Conservation (phyloP, 1,140 invertebrate genomes). For the Bursaphelenchus mucronatus region DNA sequence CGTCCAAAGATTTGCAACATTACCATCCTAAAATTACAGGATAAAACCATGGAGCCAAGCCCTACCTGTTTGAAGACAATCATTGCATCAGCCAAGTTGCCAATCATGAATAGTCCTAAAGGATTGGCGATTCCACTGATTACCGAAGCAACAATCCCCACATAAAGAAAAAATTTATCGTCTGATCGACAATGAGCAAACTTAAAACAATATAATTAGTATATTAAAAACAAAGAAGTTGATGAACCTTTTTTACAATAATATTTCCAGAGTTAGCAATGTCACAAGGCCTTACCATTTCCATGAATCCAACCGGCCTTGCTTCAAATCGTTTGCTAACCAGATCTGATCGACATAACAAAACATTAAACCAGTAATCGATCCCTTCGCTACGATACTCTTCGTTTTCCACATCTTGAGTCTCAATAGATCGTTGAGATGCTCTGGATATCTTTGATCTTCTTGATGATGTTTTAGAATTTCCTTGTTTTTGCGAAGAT, state of each 20-base stretch:
- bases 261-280: too few relatives aligned
- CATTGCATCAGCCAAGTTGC: slow-evolving; percentile 16
- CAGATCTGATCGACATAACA: slow-evolving; percentile 25
- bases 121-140: slow-evolving; percentile 17
- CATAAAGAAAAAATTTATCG: slow-evolving; percentile 9
- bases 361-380: slow-evolving; percentile 27
- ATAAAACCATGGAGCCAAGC: neutral
- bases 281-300: slow-evolving; percentile 22
- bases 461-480: too few relatives aligned
- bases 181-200: slow-evolving; percentile 10
- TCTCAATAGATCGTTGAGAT: too few relatives aligned
- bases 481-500: too few relatives aligned
- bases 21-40: slow-evolving; percentile 5
- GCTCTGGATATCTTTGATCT: too few relatives aligned
- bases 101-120: slow-evolving; percentile 1
- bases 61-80: neutral
- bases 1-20: slow-evolving; percentile 7
- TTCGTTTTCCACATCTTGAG: too few relatives aligned
- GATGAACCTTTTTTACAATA: too few relatives aligned
- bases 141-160: neutral
- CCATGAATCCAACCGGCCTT: slow-evolving; percentile 12
- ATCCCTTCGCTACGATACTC: neutral
- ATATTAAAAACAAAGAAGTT: slow-evolving; percentile 4
- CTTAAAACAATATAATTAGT: slow-evolving; percentile 9
- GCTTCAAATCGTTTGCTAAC: slow-evolving; percentile 17